Evolutionary conservation across 2,113 vertebrate genomes (phyloP), one percentile per base, ranked within the genome.

Genomic region (Notarius quadriscutis): DNA sequence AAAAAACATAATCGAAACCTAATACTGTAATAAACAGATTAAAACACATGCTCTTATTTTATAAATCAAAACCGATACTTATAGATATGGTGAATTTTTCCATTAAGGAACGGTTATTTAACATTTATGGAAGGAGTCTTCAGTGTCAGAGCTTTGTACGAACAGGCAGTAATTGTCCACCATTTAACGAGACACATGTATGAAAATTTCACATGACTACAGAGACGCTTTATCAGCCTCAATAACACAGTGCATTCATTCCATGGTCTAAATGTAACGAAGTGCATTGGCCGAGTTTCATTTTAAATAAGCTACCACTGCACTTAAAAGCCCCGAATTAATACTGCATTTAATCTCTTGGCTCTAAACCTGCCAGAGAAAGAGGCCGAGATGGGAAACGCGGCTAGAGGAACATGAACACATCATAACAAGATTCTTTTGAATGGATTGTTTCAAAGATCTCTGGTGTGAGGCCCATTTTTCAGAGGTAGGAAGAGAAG

Each of bases 271-370:
- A 81, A 82, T 89, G 77, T 74, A 71, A 74, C 17, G 58, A 57
- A 84, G 48, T 69, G 62, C 81, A 67, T 41, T 8, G 15, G 58
- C 11, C 53, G 79, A 58, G 18, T 77, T 85, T 75, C 53, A 85
- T 77, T 85, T 75, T 62, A 85, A 75, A 84, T 55, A 85, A 77
- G 86, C 69, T 79, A 69, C 48, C 78, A 50, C 65, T 50, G 30
- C 48, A 72, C 50, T 62, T 57, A 41, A 53, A 63, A 69, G 71
- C 65, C 48, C 57, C 25, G 83, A 83, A 86, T 88, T 67, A 84
- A 80, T 88, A 51, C 48, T 57, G 12, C 87, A 79, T 86, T 84
- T 86, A 88, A 88, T 81, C 85, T 69, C 78, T 48, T 8, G 0
- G 4, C 75, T 78, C 50, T 78, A 55, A 78, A 53, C 72, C 77